phyloP scores from a whole-genome alignment of 2,797 vertebrate species.

The Phalloptychus januarius region DNA sequence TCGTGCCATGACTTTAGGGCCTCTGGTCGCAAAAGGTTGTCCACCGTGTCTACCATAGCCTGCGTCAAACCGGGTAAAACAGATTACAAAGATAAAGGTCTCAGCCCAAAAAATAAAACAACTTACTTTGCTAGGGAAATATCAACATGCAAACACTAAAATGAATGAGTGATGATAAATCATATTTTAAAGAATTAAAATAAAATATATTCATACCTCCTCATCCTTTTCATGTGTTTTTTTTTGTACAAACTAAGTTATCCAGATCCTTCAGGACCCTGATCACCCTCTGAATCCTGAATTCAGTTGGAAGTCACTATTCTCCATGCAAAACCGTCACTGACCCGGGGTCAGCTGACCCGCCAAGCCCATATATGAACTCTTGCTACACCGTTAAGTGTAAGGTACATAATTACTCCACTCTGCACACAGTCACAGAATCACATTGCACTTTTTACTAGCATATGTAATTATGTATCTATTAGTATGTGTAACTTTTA shows the following conservation, averaged over 20 bases:
- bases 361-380: no score
- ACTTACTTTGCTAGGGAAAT: not conserved
- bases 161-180: constrained; percentile 23
- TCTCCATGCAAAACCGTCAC: no score
- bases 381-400: no score
- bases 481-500: no score
- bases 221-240: not conserved
- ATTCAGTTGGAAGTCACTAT: no score
- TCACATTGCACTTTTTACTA: no score
- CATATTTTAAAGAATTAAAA: constrained; percentile 21
- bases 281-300: no score
- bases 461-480: no score
- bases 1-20: constrained; percentile 97
- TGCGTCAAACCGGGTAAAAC: constrained; percentile 67
- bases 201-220: not conserved
- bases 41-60: constrained; percentile 99
- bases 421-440: no score
- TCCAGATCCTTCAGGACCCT: no score
- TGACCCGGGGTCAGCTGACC: no score
- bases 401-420: no score
- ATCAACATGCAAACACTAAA: constrained; percentile 55
- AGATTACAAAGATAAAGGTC: constrained; percentile 10
- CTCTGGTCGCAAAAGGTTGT: constrained; percentile 96
- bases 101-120: not conserved
- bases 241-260: not conserved